phyloP scores from a whole-genome alignment of 2,888 invertebrate genomes.

The Alsophila aescularia region DNA sequence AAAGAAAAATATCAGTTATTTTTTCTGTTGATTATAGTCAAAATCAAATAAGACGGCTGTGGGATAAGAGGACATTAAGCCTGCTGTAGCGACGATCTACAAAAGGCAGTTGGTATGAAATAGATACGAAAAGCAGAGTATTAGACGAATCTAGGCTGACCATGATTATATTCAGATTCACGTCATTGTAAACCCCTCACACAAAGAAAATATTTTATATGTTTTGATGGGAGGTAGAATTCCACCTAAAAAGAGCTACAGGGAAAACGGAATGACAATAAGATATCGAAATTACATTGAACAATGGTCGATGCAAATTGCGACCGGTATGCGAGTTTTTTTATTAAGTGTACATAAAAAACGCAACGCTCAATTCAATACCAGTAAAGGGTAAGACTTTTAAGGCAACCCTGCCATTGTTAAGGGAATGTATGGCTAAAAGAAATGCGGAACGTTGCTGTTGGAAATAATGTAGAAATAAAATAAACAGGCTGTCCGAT shows the following conservation, averaged over 20 bases:
- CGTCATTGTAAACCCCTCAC: neutral
- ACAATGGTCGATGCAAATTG: conserved; percentile 81
- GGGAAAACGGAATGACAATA: conserved; percentile 49
- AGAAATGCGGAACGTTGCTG: conserved; percentile 56
- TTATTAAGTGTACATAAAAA: conserved; percentile 65
- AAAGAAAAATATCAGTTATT: no score
- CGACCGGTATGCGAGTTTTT: conserved; percentile 60
- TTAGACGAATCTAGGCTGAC: no score
- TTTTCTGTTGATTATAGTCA: no score
- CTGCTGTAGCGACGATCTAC: no score
- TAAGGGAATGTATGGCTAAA: conserved; percentile 47
- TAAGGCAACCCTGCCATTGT: conserved; percentile 63
- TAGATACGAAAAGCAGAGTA: no score
- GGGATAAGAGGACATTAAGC: no score
- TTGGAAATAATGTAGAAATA: conserved; percentile 53
- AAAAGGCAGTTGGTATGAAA: no score
- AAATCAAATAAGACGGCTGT: no score
- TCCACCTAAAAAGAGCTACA: conserved; percentile 11
- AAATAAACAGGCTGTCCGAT: conserved; percentile 27
- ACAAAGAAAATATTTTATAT: neutral
- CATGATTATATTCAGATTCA: conserved; percentile 2
- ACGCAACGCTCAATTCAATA: conserved; percentile 57
- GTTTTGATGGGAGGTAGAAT: conserved; percentile 7
- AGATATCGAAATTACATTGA: conserved; percentile 70
- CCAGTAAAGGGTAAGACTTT: conserved; percentile 64